These are phyloP conservation scores for Ptiloglossa arizonensis DNA, from an alignment of 1,140 invertebrate species.

Conservation along the genomic window DNA sequence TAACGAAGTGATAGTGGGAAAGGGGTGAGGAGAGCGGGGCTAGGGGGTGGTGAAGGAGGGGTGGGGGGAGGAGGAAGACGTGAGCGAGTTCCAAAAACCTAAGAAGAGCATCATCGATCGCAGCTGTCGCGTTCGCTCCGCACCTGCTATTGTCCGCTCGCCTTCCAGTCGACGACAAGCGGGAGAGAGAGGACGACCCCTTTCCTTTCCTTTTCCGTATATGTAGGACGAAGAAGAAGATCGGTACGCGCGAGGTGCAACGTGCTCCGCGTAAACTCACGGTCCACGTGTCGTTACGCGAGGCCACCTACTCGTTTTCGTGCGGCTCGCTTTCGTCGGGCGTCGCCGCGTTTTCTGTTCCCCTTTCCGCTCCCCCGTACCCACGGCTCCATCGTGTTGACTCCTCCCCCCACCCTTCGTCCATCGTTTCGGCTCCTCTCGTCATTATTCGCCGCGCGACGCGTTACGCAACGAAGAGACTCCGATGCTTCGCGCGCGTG, in stretches of 20 bases:
- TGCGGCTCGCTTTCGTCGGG: slow-evolving; percentile 30
- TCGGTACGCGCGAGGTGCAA: slow-evolving; percentile 10
- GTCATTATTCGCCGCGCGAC: background rate
- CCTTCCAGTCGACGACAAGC: slow-evolving; percentile 71
- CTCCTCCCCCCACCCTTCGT: background rate
- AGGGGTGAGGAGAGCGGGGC: background rate
- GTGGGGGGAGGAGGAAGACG: slow-evolving; percentile 13
- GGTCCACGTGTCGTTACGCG: slow-evolving; percentile 65
- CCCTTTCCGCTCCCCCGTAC: background rate
- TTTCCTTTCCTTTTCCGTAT: slow-evolving; percentile 66
- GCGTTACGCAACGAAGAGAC: slow-evolving; percentile 11
- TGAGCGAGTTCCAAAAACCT: slow-evolving; percentile 73
- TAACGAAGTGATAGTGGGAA: slow-evolving; percentile 4
- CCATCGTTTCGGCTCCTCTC: background rate
- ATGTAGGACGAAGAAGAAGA: slow-evolving; percentile 49
- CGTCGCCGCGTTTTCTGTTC: slow-evolving; percentile 38
- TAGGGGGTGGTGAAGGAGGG: slow-evolving; percentile 3
- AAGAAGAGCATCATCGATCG: slow-evolving; percentile 78
- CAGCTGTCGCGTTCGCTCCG: slow-evolving; percentile 78
- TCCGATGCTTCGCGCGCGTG: too few relatives aligned
- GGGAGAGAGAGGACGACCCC: slow-evolving; percentile 66
- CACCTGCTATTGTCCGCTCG: slow-evolving; percentile 79
- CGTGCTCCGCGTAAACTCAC: slow-evolving; percentile 45
- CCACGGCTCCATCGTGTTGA: too few relatives aligned
- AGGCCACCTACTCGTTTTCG: slow-evolving; percentile 50